These are phyloP conservation scores for Oryzias dopingdopingensis DNA, from an alignment of 2,797 vertebrate species.

Conservation along the genomic window DNA sequence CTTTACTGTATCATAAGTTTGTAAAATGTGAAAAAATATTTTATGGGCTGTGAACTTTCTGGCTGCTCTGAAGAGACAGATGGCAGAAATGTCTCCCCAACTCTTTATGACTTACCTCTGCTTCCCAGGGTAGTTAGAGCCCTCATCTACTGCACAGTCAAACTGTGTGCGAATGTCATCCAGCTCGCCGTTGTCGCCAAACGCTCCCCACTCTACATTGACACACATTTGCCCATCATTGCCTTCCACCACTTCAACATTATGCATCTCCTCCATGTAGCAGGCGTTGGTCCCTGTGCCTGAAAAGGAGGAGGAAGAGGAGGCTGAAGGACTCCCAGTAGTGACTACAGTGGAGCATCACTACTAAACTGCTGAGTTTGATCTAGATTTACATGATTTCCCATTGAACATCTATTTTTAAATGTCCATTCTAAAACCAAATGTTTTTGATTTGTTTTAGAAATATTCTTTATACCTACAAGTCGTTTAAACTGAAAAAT, in stretches of 20 bases:
- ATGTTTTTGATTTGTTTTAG: too few relatives aligned
- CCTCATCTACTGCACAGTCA: conserved; percentile 83
- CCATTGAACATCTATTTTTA: too few relatives aligned
- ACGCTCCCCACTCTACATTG: conserved; percentile 97
- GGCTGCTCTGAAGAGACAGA: neutral
- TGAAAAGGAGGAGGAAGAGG: conserved; percentile 37
- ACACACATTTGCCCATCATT: conserved; percentile 90
- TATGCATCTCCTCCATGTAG: conserved; percentile 97
- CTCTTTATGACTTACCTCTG: conserved; percentile 80
- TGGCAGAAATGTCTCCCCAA: neutral
- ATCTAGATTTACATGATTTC: too few relatives aligned
- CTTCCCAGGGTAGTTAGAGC: conserved; percentile 83
- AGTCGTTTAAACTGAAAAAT: too few relatives aligned
- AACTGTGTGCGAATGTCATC: conserved; percentile 86
- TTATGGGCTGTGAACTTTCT: neutral
- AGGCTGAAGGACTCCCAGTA: too few relatives aligned
- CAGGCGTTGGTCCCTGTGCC: conserved; percentile 93
- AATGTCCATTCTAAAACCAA: too few relatives aligned
- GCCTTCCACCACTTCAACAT: conserved; percentile 89
- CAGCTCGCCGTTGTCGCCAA: conserved; percentile 88
- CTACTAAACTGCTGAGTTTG: too few relatives aligned
- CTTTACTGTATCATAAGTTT: too few relatives aligned
- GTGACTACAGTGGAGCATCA: too few relatives aligned
- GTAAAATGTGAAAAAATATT: neutral
- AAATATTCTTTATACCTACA: too few relatives aligned